phyloP scores from a whole-genome alignment of 1,140 invertebrate species.

The Drosophila sp. region DNA sequence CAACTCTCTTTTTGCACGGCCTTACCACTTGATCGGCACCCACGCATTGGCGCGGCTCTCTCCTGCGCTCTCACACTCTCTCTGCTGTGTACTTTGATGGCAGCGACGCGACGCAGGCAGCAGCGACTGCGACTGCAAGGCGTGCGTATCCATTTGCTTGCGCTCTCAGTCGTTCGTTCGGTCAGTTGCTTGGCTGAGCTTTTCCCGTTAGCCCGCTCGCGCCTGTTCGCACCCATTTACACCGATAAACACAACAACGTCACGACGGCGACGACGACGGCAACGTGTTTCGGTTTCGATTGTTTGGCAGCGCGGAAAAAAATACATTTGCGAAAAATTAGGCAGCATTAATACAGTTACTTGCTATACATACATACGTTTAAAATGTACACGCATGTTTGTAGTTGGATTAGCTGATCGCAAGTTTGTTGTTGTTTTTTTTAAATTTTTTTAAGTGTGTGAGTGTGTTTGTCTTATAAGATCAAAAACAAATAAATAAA shows the following conservation, averaged over 20 bases:
- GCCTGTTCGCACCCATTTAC: constrained; percentile 27
- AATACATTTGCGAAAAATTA: constrained; percentile 4
- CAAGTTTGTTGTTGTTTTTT: constrained; percentile 21
- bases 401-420: constrained; percentile 17
- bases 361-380: constrained; percentile 14
- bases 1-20: constrained; percentile 2
- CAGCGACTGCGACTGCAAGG: constrained; percentile 23
- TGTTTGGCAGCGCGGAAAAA: constrained; percentile 34
- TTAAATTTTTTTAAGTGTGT: constrained; percentile 9
- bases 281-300: constrained; percentile 48
- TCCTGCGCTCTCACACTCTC: constrained; percentile 25
- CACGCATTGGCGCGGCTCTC: constrained; percentile 25
- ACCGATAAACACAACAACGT: constrained; percentile 51
- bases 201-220: constrained; percentile 63
- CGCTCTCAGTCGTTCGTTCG: constrained; percentile 44
- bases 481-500: no score
- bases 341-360: constrained; percentile 31
- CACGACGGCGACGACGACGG: constrained; percentile 24
- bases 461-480: constrained; percentile 13
- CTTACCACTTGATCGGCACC: constrained; percentile 21
- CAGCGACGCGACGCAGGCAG: not conserved
- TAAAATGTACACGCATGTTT: constrained; percentile 1
- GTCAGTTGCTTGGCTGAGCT: constrained; percentile 57
- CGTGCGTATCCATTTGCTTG: constrained; percentile 34
- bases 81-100: constrained; percentile 24